phyloP scores from a whole-genome alignment of 2,113 vertebrate species.

The Miniopterus natalensis region DNA sequence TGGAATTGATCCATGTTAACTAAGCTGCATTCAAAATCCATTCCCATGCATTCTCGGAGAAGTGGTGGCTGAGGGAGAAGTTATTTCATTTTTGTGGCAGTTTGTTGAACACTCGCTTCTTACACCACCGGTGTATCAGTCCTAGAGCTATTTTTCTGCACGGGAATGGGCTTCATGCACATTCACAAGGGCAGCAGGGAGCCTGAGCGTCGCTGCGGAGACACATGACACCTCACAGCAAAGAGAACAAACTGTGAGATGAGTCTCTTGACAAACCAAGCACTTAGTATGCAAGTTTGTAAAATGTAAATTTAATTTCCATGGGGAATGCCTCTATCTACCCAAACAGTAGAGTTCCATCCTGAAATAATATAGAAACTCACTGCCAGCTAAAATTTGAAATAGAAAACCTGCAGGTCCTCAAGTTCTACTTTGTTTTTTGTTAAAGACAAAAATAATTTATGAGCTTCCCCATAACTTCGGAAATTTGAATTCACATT shows the following conservation, averaged over 20 bases:
- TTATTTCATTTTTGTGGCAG: neutral
- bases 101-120: neutral
- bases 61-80: neutral
- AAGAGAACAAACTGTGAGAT: neutral
- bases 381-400: neutral
- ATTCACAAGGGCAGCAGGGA: constrained; percentile 4
- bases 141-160: neutral
- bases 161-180: neutral
- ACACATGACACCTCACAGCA: neutral
- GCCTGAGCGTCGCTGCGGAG: neutral
- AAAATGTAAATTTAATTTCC: constrained; percentile 8
- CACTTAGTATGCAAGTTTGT: neutral
- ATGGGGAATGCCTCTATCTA: neutral
- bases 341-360: neutral
- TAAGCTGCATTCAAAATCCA: neutral
- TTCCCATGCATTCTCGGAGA: neutral
- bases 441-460: neutral
- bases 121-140: neutral
- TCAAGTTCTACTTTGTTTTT: neutral
- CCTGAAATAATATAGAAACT: neutral
- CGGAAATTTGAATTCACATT: constrained; percentile 3
- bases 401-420: neutral
- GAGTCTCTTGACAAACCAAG: neutral
- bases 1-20: neutral
- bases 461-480: neutral